Base-by-base conservation (phyloP, 2,888 invertebrate genomes). In the Adela reaumurella region DNA sequence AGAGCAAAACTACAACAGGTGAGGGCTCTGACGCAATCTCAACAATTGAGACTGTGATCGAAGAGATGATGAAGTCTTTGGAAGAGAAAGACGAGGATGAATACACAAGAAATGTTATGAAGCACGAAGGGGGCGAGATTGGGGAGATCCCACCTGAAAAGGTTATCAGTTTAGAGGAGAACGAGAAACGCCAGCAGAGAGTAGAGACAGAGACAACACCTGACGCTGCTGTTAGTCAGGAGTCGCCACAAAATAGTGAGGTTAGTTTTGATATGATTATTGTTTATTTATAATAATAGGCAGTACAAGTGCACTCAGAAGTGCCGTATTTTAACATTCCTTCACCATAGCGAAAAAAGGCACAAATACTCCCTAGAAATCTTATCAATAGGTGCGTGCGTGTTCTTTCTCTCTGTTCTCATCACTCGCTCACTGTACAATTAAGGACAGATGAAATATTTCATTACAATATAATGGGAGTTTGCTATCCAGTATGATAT, bases 1-100 rank as follows among this genome's bases (percentile, higher is more conserved):
- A 77, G 56, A 74, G 70, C 52, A 76, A 77, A 58, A 67, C 67
- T 16, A 68, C 70, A 2, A 71, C 66, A 52, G 65, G 60, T 20
- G 70, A 70, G 53, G 59, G 70, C 1, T 56, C 59, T 5, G 74
- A 74, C 41, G 56, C 62, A 3, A 70, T 72, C 65, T 77, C 79
- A 0, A 78, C 72, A 2, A 79, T 80, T 53, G 80, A 80, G 62
- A 78, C 67, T 45, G 79, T 80, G 72, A 59, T 80, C 45, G 80
- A 80, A 64, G 77, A 80, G 59, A 80, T 80, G 1, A 80, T 80
- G 80, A 77, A 77, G 57, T 78, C 70, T 52, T 64, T 80, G 50
- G 80, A 80, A 54, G 77, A 80, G 51, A 74, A 79, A 58, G 80
- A 80, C 52, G 70, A 78, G 57, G 62, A 79, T 49, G 80, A 80